Base-by-base conservation (phyloP, 1,140 invertebrate species). In the Pectinophora gossypiella region DNA sequence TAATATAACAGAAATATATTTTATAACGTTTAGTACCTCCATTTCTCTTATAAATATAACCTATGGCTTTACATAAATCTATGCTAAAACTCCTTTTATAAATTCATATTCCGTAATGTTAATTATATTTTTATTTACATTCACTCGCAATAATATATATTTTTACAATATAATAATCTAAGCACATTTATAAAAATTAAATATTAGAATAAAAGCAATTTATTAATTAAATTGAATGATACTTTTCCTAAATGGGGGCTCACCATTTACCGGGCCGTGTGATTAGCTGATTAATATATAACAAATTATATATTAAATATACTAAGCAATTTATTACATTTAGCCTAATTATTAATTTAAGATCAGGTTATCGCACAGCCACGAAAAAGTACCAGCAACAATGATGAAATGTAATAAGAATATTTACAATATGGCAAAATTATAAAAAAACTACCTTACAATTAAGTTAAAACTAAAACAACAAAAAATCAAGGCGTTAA, bases 171-270 rank as follows among this genome's bases (percentile, higher is more conserved):
- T n/a, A n/a, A n/a, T n/a, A n/a, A n/a, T n/a, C n/a, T n/a, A n/a
- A n/a, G n/a, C n/a, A n/a, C n/a, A n/a, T n/a, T n/a, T n/a, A n/a
- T n/a, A n/a, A n/a, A n/a, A n/a, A n/a, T n/a, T n/a, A n/a, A n/a
- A n/a, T n/a, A n/a, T n/a, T n/a, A n/a, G n/a, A 5, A 23, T 23
- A 32, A 32, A 32, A 32, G 27, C 27, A 32, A 32, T 3, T 2
- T 9, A 32, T 12, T 32, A 12, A 32, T 32, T 32, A 32, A 32
- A 32, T 12, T 1, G 1, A 9, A 32, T 49, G 66, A 71, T 75
- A 76, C 76, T 77, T 78, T 78, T 72, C 54, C 51, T 58, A 68
- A 85, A 81, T 75, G 77, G 71, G 80, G 81, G 81, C 81, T 85
- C 81, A 55, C 69, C 77, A 76, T 78, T 76, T 64, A 61, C 16